These are phyloP conservation scores for Labia minor DNA, from an alignment of 2,888 invertebrate species.

Conservation along the genomic window DNA sequence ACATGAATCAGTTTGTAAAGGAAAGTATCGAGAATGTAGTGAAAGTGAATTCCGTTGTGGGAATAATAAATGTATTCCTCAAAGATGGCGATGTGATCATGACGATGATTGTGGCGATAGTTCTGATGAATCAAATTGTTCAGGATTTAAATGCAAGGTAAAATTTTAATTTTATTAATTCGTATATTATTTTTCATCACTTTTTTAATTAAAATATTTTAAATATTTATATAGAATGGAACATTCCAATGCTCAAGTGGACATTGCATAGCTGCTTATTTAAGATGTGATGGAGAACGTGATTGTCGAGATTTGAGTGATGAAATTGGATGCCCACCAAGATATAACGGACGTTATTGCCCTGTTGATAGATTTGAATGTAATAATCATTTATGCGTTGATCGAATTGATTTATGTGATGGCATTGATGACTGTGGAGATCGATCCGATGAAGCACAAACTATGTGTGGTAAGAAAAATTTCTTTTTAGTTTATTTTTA, in stretches of 20 bases:
- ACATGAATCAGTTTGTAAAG: constrained; percentile 59
- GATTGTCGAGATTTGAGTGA: constrained; percentile 85
- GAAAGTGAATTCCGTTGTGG: constrained; percentile 83
- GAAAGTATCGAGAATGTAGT: constrained; percentile 77
- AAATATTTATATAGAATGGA: constrained; percentile 45
- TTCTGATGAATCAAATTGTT: constrained; percentile 77
- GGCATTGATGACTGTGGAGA: constrained; percentile 90
- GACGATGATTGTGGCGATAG: constrained; percentile 95
- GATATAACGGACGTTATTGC: constrained; percentile 78
- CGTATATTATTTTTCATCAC: neutral
- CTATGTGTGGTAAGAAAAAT: constrained; percentile 50
- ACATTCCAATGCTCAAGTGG: constrained; percentile 88
- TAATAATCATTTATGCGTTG: constrained; percentile 80
- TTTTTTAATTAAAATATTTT: too few relatives aligned
- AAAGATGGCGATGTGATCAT: constrained; percentile 88
- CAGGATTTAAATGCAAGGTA: constrained; percentile 68
- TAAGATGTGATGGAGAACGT: constrained; percentile 79
- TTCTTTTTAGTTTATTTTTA: constrained; percentile 1
- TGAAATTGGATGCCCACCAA: constrained; percentile 78
- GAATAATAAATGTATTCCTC: constrained; percentile 84
- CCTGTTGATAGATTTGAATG: constrained; percentile 86
- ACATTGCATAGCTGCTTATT: constrained; percentile 81
- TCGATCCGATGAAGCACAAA: constrained; percentile 71
- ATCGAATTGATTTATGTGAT: constrained; percentile 81
- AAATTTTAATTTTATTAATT: constrained; percentile 20